A percentile compares a stretch with the other conserved stretches of the same genome.
These are phyloP conservation scores for Solen grandis DNA, from an alignment of 1,140 invertebrate species.

Conservation along the genomic window DNA sequence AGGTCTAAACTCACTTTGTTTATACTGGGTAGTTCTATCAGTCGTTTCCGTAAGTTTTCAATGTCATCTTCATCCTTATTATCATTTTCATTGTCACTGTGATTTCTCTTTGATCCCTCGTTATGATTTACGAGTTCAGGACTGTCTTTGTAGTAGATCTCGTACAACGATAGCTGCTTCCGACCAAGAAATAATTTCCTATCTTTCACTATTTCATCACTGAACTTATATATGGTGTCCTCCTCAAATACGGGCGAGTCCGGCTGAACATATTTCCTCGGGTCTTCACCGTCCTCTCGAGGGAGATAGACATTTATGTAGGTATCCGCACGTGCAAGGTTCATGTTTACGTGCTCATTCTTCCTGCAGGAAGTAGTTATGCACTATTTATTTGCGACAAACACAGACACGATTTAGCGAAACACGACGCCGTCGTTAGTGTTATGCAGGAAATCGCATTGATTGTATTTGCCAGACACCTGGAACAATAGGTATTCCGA, in stretches of 20 bases:
- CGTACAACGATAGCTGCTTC: slow-evolving; percentile 46
- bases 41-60: neutral
- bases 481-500: too few species aligned
- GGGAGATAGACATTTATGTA: slow-evolving; percentile 52
- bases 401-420: too few species aligned
- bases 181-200: slow-evolving; percentile 44
- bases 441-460: too few species aligned
- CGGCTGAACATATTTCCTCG: slow-evolving; percentile 1
- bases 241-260: slow-evolving; percentile 23
- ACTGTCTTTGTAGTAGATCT: slow-evolving; percentile 50
- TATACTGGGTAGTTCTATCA: slow-evolving; percentile 15
- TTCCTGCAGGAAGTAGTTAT: too few species aligned
- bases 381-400: too few species aligned
- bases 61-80: neutral
- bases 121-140: neutral
- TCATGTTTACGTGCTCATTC: too few species aligned
- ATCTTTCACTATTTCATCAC: slow-evolving; percentile 54
- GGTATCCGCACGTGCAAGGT: slow-evolving; percentile 30
- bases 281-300: slow-evolving; percentile 37
- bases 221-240: slow-evolving; percentile 40
- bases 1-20: slow-evolving; percentile 39
- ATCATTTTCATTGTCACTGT: neutral
- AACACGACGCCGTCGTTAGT: too few species aligned
- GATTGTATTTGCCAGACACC: too few species aligned
- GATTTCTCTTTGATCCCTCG: neutral